Base-by-base conservation (phyloP, 2,113 vertebrate species). In the Nerophis lumbriciformis region DNA sequence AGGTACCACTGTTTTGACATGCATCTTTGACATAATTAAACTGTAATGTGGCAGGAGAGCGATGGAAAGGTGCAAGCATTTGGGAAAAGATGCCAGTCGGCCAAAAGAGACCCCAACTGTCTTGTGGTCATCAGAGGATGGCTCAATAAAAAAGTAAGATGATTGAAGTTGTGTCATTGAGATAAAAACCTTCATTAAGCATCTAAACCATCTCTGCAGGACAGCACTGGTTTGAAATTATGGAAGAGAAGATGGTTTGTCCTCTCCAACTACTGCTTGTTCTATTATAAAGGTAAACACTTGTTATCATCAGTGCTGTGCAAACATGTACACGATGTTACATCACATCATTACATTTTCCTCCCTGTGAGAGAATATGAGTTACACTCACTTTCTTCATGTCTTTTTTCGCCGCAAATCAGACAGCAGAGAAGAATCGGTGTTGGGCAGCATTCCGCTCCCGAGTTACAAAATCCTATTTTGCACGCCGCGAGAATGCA, bases 221-320 rank as follows among this genome's bases (percentile, higher is more conserved):
- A 95, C 59, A 96, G 94, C 72, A 85, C 88, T 0, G 94, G 93
- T n/a, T 83, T 96, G 55, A 92, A 92, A 71, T 86, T 95, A 2
- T 96, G 94, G 94, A 96, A 96, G 69, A 92, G 93, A 63, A 85
- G 94, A 60, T 96, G 94, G 94, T 96, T 95, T 42, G 94, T 96
- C 39, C 90, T 96, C 54, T 94, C 94, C 0, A 91, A 94, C 72
- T 94, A 89, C 68, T 95, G 93, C 78, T 88, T 96, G 61, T 95
- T 92, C 87, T 96, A 96, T 63, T 91, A 91, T 47, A 91, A 89
- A 89, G 90, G 90, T 89, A 78, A 65, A 52, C 48, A 21, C 13
- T 6, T 42, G 4, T 10, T 8, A n/a, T 37, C 28, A 54, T 28
- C 35, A 7, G 13, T 38, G n/a, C 59, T 21, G 48, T 66, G 45